phyloP scores from a whole-genome alignment of 2,888 invertebrate species.

The Trissolcus brochymenae region DNA sequence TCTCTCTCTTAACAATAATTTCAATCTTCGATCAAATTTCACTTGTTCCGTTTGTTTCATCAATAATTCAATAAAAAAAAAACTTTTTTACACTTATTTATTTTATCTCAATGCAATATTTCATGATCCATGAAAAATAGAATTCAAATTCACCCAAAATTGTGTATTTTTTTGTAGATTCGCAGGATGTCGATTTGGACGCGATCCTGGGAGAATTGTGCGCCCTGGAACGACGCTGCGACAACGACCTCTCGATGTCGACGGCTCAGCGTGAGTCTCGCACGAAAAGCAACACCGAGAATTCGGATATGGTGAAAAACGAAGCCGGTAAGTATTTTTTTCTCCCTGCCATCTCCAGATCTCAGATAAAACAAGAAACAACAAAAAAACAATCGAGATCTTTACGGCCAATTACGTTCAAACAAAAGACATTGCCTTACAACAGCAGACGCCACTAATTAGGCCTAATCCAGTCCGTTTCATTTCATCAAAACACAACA shows the following conservation, averaged over 20 bases:
- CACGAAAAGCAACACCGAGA: slow-evolving; percentile 66
- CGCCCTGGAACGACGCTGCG: slow-evolving; percentile 87
- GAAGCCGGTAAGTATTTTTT: slow-evolving; percentile 51
- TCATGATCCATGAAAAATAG: too few species aligned
- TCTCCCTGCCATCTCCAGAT: too few species aligned
- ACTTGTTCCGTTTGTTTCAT: too few species aligned
- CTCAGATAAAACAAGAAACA: too few species aligned
- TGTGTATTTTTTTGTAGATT: slow-evolving; percentile 82
- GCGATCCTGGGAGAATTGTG: slow-evolving; percentile 97
- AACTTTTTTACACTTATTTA: too few species aligned
- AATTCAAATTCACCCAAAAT: too few species aligned
- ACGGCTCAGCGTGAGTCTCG: slow-evolving; percentile 72
- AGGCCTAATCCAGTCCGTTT: slow-evolving; percentile 3
- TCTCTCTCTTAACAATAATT: too few species aligned
- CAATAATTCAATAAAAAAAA: too few species aligned
- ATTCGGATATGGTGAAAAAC: slow-evolving; percentile 67
- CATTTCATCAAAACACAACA: slow-evolving; percentile 6
- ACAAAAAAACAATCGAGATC: too few species aligned
- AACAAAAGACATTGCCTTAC: background rate
- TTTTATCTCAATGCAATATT: too few species aligned
- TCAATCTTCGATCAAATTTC: too few species aligned
- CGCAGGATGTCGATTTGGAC: slow-evolving; percentile 97
- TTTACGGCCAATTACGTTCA: slow-evolving; percentile 9
- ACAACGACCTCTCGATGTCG: slow-evolving; percentile 75
- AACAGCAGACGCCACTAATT: slow-evolving; percentile 11